Evolutionary conservation across 1,140 invertebrate genomes (phyloP).

Genomic region (Drosophila lacertosa): DNA sequence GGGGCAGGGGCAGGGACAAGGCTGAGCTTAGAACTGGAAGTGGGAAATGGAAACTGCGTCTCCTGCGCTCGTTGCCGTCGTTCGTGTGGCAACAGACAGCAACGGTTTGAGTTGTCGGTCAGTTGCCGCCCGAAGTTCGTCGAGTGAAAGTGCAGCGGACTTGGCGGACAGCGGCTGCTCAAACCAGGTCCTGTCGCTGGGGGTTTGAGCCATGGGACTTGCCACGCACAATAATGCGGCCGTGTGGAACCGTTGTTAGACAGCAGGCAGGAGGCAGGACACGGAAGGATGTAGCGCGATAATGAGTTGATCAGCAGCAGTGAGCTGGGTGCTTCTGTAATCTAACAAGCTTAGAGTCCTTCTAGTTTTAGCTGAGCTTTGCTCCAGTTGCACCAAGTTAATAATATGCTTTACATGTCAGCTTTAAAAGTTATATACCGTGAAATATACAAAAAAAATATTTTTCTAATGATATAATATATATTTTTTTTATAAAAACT

Average conservation of each 20-base stretch:
- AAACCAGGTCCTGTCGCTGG: neutral
- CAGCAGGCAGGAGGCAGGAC: neutral
- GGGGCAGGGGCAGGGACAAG: slow-evolving; percentile 4
- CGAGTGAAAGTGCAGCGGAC: slow-evolving; percentile 73
- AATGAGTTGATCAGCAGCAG: slow-evolving; percentile 44
- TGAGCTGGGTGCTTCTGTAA: slow-evolving; percentile 11
- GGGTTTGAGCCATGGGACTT: neutral
- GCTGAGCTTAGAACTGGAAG: slow-evolving; percentile 28
- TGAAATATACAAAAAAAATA: neutral
- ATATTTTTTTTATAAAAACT: too few relatives aligned
- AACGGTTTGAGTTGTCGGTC: slow-evolving; percentile 49
- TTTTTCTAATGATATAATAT: too few relatives aligned
- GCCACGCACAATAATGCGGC: too few relatives aligned
- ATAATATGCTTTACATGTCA: neutral
- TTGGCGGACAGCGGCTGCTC: slow-evolving; percentile 17
- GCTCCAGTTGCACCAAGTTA: too few relatives aligned
- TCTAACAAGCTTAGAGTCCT: slow-evolving; percentile 29
- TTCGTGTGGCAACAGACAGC: slow-evolving; percentile 49
- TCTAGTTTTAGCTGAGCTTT: slow-evolving; percentile 30
- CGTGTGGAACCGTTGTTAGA: neutral
- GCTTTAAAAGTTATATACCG: neutral
- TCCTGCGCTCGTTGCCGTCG: slow-evolving; percentile 16
- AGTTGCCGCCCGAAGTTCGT: slow-evolving; percentile 48
- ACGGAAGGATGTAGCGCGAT: neutral
- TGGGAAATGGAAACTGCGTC: neutral